A percentile compares a stretch with the other conserved stretches of the same genome.
These are phyloP conservation scores for Panagrolaimus sp. DNA, from an alignment of 1,140 invertebrate genomes.

Conservation along the genomic window DNA sequence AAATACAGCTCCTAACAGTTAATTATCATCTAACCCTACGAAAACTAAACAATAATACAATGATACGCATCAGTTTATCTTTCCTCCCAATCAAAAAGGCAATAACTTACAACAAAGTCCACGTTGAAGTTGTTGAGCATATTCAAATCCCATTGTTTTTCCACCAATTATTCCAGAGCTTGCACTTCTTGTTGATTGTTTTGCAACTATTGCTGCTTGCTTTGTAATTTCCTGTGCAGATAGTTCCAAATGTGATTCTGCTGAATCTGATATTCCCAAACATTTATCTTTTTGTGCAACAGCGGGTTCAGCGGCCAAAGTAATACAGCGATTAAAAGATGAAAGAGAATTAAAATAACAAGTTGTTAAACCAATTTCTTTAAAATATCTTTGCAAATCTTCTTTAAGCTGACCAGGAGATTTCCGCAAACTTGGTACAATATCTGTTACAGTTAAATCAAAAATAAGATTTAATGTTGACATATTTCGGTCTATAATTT, in stretches of 20 bases:
- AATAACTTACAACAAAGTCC: constrained; percentile 10
- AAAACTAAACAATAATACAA: too few species aligned
- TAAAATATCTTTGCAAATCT: neutral
- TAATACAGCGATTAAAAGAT: neutral
- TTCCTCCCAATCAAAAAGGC: neutral
- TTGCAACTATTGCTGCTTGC: neutral
- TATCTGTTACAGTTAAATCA: constrained; percentile 1
- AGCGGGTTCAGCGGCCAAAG: neutral
- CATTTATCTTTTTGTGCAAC: neutral
- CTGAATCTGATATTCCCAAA: neutral
- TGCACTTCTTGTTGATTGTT: neutral
- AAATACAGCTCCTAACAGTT: too few species aligned
- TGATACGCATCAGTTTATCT: neutral
- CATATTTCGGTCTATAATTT: neutral
- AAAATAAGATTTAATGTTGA: neutral
- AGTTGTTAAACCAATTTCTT: neutral
- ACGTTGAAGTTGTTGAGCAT: constrained; percentile 14
- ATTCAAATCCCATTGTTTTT: constrained; percentile 4
- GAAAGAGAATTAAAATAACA: constrained; percentile 4
- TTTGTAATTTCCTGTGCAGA: constrained; percentile 8
- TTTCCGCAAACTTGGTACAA: neutral
- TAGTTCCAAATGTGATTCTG: constrained; percentile 3
- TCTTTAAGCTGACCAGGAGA: neutral
- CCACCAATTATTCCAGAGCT: neutral
- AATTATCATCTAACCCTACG: too few species aligned